A percentile compares a stretch with the other conserved stretches of the same genome.
phyloP scores from a whole-genome alignment of 2,113 vertebrate species.

The Procavia capensis region DNA sequence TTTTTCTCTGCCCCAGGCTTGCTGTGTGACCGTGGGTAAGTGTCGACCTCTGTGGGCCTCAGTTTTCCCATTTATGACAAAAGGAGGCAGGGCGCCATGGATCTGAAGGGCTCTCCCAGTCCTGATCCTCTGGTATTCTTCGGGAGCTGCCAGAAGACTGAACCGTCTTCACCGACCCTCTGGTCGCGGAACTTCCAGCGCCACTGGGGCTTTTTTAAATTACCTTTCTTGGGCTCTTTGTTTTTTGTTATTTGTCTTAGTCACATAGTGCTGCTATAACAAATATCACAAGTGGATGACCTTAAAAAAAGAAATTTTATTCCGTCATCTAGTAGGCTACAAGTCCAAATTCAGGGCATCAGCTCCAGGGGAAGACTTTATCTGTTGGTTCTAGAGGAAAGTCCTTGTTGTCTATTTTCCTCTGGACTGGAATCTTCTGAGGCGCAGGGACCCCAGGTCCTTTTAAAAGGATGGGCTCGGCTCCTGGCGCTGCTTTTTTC shows the following conservation, averaged over 20 bases:
- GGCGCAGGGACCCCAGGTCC: no score
- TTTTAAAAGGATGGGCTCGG: no score
- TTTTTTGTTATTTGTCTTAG: background rate
- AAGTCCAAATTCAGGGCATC: no score
- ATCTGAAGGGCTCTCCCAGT: background rate
- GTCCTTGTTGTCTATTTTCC: no score
- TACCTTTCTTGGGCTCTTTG: background rate
- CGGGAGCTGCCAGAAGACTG: background rate
- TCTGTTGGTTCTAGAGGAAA: no score
- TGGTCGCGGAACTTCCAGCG: background rate
- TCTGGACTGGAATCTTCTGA: no score
- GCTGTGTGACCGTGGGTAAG: slow-evolving; percentile 43
- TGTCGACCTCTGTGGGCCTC: slow-evolving; percentile 30
- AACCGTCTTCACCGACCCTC: background rate
- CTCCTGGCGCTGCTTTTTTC: no score
- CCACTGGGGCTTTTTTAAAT: background rate
- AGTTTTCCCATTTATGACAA: background rate
- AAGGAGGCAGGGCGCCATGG: background rate
- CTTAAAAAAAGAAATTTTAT: no score
- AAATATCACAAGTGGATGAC: no score
- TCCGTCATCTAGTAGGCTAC: no score
- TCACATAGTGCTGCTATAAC: no score
- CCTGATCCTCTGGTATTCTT: background rate
- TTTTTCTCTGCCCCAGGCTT: background rate
- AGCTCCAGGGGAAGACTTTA: no score